Conservation (phyloP, 92 coral and sea anemone species). For the Zoanthus sansibaricus region DNA sequence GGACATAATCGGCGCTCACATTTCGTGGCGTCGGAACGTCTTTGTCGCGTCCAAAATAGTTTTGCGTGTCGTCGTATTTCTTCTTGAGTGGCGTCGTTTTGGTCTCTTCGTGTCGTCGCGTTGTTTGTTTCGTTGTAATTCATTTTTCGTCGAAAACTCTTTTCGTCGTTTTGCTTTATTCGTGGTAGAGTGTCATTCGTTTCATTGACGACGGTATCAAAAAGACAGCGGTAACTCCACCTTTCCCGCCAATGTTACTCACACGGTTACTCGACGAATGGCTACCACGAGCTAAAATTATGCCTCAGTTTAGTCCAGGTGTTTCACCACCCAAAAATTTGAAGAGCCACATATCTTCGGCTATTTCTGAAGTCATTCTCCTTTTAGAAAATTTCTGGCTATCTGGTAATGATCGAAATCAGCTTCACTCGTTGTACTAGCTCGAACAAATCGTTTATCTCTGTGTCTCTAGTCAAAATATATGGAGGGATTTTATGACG, state of each 20-base stretch:
- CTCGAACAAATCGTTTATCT: too few relatives aligned
- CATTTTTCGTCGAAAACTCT: background rate
- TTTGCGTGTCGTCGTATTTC: background rate
- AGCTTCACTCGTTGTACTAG: background rate
- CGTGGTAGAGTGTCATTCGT: background rate
- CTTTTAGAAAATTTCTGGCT: constrained; percentile 27
- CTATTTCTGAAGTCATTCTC: constrained; percentile 37
- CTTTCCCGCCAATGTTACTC: background rate
- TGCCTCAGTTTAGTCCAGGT: constrained; percentile 15
- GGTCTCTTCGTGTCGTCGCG: background rate
- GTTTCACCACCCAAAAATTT: constrained; percentile 26
- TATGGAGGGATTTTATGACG: background rate
- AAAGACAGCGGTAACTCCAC: background rate
- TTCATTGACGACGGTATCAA: too few relatives aligned
- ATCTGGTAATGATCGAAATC: constrained; percentile 38
- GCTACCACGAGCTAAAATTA: background rate
- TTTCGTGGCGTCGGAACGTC: background rate
- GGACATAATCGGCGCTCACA: background rate
- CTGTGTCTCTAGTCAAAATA: too few relatives aligned
- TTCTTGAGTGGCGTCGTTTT: background rate
- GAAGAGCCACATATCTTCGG: constrained; percentile 12
- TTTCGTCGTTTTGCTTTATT: background rate
- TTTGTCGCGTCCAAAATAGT: background rate
- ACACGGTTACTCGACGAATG: background rate
- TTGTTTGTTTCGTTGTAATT: background rate